A percentile compares a stretch with the other conserved stretches of the same genome.
Conservation (phyloP, 2,888 invertebrate species). For the Drepanosiphum platanoidis region DNA sequence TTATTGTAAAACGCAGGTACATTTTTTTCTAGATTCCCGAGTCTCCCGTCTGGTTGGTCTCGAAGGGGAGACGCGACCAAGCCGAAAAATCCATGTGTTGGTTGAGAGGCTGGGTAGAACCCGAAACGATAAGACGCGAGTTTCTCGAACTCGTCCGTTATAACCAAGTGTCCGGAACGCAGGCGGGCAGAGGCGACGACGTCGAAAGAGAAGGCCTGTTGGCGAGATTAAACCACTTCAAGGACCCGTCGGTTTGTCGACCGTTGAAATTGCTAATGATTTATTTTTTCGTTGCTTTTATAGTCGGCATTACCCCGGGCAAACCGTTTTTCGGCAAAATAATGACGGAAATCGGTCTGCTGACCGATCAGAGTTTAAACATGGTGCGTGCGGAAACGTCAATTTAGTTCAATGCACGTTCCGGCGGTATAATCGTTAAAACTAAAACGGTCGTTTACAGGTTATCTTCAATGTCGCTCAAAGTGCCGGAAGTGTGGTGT, state of each 20-base stretch:
- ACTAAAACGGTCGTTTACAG: neutral
- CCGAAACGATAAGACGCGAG: conserved; percentile 69
- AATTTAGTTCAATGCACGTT: neutral
- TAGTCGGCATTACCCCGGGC: neutral
- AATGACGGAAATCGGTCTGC: neutral
- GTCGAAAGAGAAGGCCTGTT: neutral
- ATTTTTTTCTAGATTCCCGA: conserved; percentile 70
- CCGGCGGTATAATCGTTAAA: neutral
- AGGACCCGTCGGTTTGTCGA: conserved; percentile 15
- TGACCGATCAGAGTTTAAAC: neutral
- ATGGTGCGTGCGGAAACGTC: neutral
- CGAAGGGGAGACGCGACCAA: conserved; percentile 70
- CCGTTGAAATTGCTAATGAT: conserved; percentile 22
- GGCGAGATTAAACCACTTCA: neutral
- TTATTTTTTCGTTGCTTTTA: conserved; percentile 1
- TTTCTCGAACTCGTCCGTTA: conserved; percentile 70
- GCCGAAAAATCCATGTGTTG: conserved; percentile 70
- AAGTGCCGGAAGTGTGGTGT: conserved; percentile 38
- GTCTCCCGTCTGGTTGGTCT: conserved; percentile 72
- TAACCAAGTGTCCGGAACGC: conserved; percentile 68
- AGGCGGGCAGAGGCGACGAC: conserved; percentile 65
- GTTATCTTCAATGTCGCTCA: conserved; percentile 33
- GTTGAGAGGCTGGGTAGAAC: conserved; percentile 71
- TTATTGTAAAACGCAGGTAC: neutral
- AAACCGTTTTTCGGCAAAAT: conserved; percentile 9